phyloP scores from a whole-genome alignment of 1,140 invertebrate species.

The Drosophila chauvacae region DNA sequence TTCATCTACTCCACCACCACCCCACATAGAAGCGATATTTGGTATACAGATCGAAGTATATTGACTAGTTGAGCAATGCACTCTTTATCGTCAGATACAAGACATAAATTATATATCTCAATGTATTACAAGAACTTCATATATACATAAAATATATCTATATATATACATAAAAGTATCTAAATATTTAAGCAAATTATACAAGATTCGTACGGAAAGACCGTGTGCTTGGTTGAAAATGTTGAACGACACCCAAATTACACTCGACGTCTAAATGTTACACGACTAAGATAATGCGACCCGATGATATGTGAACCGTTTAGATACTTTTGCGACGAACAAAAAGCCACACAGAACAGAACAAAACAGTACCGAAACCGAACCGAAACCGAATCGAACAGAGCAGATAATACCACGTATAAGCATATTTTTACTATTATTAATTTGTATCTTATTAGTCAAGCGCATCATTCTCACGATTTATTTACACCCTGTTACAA shows the following conservation, averaged over 20 bases:
- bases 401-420: conserved; percentile 46
- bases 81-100: conserved; percentile 73
- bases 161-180: conserved; percentile 68
- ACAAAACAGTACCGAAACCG: conserved; percentile 11
- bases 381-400: conserved; percentile 11
- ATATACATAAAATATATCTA: conserved; percentile 50
- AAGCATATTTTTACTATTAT: conserved; percentile 60
- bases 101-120: conserved; percentile 72
- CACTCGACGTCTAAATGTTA: conserved; percentile 60
- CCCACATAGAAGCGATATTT: conserved; percentile 54
- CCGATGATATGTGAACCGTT: conserved; percentile 39
- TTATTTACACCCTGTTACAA: conserved; percentile 81
- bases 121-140: conserved; percentile 67
- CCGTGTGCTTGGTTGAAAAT: conserved; percentile 76
- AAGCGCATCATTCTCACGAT: conserved; percentile 77
- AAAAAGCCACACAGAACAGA: conserved; percentile 12
- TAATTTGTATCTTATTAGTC: conserved; percentile 73
- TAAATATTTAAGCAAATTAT: conserved; percentile 73
- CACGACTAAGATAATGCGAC: conserved; percentile 43
- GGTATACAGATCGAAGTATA: conserved; percentile 59
- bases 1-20: conserved; percentile 45
- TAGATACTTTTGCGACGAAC: conserved; percentile 68
- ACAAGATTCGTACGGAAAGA: conserved; percentile 49
- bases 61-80: conserved; percentile 79
- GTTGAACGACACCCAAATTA: conserved; percentile 47